These are phyloP conservation scores for Ganaspis sp. DNA, from an alignment of 1,140 invertebrate genomes.

Conservation along the genomic window DNA sequence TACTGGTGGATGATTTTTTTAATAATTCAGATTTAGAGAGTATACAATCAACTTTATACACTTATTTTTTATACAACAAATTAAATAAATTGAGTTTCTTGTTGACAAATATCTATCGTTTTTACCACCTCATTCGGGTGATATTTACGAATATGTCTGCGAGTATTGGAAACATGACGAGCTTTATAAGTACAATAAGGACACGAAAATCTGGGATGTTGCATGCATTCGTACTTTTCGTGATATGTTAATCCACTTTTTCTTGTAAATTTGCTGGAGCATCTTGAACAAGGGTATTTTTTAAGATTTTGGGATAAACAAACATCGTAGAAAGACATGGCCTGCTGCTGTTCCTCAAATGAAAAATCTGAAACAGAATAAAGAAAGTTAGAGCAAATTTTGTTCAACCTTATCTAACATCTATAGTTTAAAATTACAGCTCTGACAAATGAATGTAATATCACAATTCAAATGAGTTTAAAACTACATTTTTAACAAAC, in stretches of 20 bases:
- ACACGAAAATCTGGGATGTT: conserved; percentile 47
- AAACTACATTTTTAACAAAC: too few relatives aligned
- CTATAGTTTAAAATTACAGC: background rate
- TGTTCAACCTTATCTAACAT: background rate
- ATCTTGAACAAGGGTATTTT: background rate
- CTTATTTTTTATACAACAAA: background rate
- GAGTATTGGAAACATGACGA: conserved; percentile 46
- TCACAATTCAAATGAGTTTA: too few relatives aligned
- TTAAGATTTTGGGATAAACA: background rate
- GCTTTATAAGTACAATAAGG: conserved; percentile 46
- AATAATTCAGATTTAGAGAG: too few relatives aligned
- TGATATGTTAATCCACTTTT: conserved; percentile 32
- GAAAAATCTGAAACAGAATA: background rate
- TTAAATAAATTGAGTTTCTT: conserved; percentile 4
- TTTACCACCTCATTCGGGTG: conserved; percentile 49
- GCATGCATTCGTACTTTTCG: conserved; percentile 47
- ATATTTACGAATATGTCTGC: conserved; percentile 59
- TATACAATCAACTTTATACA: too few relatives aligned
- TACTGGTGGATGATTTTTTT: too few relatives aligned
- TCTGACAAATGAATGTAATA: too few relatives aligned
- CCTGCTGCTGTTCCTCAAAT: background rate
- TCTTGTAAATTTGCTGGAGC: background rate
- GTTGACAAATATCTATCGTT: conserved; percentile 33
- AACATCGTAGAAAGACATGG: background rate
- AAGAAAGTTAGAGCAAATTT: background rate